Percentiles rank a stretch among this genome's conserved stretches.
phyloP scores from a whole-genome alignment of 1,140 invertebrate genomes.

The Dreissena polymorpha region DNA sequence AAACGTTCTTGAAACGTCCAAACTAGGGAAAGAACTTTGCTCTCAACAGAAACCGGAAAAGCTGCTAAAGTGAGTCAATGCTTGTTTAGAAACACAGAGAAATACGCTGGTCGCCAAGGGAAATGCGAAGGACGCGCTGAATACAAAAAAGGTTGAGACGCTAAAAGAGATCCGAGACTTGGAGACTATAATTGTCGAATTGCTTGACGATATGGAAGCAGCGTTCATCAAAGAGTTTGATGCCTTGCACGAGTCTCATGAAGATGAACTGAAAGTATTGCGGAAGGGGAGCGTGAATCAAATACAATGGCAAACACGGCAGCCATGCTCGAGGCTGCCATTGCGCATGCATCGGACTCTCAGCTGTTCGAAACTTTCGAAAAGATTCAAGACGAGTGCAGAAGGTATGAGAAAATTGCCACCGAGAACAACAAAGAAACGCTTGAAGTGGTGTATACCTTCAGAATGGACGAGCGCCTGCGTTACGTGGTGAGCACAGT shows the following conservation, averaged over 20 bases:
- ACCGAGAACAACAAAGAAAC: conserved; percentile 28
- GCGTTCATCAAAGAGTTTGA: conserved; percentile 44
- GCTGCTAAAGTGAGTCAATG: conserved; percentile 34
- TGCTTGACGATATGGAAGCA: conserved; percentile 26
- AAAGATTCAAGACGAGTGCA: conserved; percentile 44
- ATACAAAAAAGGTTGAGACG: conserved; percentile 12
- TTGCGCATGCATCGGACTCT: conserved; percentile 29
- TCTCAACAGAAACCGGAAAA: conserved; percentile 39
- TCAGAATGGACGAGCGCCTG: conserved; percentile 44
- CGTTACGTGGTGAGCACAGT: conserved; percentile 27
- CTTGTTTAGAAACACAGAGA: conserved; percentile 31
- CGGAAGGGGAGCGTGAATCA: conserved; percentile 6
- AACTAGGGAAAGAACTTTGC: conserved; percentile 39
- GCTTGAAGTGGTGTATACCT: conserved; percentile 41
- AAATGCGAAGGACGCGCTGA: conserved; percentile 11
- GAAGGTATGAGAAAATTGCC: conserved; percentile 30
- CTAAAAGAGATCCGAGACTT: conserved; percentile 33
- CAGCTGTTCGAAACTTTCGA: conserved; percentile 38
- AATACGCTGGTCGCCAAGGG: background rate
- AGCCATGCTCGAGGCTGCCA: conserved; percentile 30
- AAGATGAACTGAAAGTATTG: conserved; percentile 18
- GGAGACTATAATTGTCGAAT: conserved; percentile 28
- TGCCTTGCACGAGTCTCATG: conserved; percentile 26
- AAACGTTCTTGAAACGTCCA: conserved; percentile 40
- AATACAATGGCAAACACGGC: conserved; percentile 19